phyloP scores from a whole-genome alignment of 2,888 invertebrate genomes.

The Harmothoe impar region DNA sequence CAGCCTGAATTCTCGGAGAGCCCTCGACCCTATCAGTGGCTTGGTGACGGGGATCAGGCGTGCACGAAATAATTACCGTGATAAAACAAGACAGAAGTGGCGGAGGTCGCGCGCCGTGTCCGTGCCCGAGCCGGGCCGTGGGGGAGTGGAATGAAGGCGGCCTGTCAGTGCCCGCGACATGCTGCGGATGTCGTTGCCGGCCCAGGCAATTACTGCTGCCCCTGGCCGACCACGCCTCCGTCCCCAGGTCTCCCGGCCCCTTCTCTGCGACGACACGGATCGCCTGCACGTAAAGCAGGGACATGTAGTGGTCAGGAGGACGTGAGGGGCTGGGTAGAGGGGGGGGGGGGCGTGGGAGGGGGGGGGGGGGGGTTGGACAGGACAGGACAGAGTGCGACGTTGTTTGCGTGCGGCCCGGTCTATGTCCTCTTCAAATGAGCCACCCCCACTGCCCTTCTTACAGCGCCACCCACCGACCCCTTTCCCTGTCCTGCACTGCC shows the following conservation, averaged over 20 bases:
- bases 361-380: not conserved
- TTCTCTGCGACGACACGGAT: conserved; percentile 56
- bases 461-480: not conserved
- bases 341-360: not conserved
- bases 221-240: not conserved
- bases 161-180: conserved; percentile 6
- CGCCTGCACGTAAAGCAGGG: conserved; percentile 46
- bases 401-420: not conserved
- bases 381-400: not conserved
- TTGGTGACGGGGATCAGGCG: not conserved
- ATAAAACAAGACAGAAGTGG: conserved; percentile 36
- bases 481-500: not conserved
- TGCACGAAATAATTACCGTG: conserved; percentile 23
- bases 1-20: too few species aligned
- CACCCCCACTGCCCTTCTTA: not conserved
- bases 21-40: too few species aligned
- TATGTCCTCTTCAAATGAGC: not conserved
- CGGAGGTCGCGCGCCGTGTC: not conserved
- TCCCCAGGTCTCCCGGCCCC: not conserved
- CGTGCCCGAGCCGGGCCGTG: not conserved
- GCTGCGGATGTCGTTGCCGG: not conserved
- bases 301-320: conserved; percentile 18
- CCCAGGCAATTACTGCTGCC: not conserved
- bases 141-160: not conserved
- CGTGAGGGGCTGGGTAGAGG: not conserved